phyloP scores from a whole-genome alignment of 37 sponge, comb jelly and placozoan species.

The Beroe ovata region DNA sequence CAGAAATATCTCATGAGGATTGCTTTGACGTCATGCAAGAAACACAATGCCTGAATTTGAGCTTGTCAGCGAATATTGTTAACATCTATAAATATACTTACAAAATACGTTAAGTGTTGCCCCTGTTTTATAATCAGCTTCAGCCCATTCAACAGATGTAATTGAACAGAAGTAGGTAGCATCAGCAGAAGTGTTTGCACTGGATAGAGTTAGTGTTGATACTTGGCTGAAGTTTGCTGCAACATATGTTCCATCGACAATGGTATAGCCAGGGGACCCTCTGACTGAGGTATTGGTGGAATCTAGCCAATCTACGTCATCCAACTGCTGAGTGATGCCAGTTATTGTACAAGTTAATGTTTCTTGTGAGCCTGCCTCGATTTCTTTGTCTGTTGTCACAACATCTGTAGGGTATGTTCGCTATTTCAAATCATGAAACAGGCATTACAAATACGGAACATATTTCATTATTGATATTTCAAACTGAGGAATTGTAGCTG shows the following conservation, averaged over 20 bases:
- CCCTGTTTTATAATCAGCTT: neutral
- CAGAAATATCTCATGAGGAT: no score
- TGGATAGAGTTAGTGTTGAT: neutral
- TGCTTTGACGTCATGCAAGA: no score
- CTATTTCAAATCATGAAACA: no score
- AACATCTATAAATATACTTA: no score
- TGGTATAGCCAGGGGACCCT: neutral
- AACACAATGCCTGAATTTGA: no score
- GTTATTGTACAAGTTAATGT: neutral
- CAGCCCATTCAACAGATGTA: conserved; percentile 1
- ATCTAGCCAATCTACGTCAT: neutral
- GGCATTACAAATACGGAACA: no score
- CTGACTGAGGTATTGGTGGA: neutral
- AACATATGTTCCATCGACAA: neutral
- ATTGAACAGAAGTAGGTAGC: neutral
- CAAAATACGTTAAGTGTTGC: neutral
- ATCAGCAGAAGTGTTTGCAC: neutral
- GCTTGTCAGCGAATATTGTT: no score
- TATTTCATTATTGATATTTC: no score
- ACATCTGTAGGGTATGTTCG: conserved; percentile 10
- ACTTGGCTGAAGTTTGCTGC: neutral
- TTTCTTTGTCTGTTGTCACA: neutral
- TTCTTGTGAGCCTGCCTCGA: neutral
- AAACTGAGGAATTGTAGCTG: no score
- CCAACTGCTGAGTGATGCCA: conserved; percentile 23